Base-by-base conservation (phyloP, 2,888 invertebrate genomes). In the Melanophora roralis region DNA sequence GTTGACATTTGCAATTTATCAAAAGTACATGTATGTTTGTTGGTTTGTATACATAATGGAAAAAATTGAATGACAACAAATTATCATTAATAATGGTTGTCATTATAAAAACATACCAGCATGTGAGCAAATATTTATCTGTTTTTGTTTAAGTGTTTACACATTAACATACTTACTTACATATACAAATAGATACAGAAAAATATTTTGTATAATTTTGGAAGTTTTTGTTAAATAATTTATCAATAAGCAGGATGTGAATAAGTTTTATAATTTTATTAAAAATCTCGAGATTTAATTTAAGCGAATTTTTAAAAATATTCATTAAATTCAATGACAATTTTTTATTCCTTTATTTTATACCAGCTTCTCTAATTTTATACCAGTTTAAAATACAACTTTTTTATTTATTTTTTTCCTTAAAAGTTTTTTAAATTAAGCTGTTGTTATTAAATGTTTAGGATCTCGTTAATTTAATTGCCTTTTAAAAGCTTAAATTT, bases 31-130 rank as follows among this genome's bases (percentile, higher is more conserved):
- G 12, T 27, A 7, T 27, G 27, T 59, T 49, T 59, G 34, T 43
- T 16, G 27, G 27, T 51, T n/a, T 12, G 27, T 19, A 11, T 3
- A 38, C 12, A 12, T 9, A 12, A 38, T 3, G 3, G 5, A 12
- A 38, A 16, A 23, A 57, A 38, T 34, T 73, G 73, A 74, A 43
- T 74, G 74, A 67, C 65, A 74, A 38, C 62, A 68, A 62, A 76
- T 76, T 75, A 68, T 69, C 73, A 73, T 73, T 69, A 62, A 62
- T 69, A 76, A 76, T 76, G 60, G 43, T 60, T 23, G 27, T 43
- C 60, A 60, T 60, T 60, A 60, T 43, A 43, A 45, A 43, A 45
- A 27, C 49, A 49, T 32, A 60, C 4, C 43, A 60, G 60, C 60
- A 60, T 55, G 55, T 55, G 16, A 19, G 23, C 11, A 49, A 57